Evolutionary conservation across 2,113 vertebrate species (phyloP).

Genomic region (Oceanodroma tethys): DNA sequence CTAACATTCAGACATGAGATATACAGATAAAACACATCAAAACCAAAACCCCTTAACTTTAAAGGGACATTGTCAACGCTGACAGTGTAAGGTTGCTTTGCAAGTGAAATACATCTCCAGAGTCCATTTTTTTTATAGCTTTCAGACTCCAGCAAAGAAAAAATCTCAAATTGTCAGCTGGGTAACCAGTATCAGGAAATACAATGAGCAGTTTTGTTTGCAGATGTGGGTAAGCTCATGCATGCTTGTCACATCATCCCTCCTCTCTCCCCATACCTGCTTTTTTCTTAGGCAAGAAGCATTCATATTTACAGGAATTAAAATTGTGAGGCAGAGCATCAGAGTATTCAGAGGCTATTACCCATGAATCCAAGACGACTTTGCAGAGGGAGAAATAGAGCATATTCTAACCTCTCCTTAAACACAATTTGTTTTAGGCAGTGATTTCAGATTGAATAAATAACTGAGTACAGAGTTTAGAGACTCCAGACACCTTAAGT

Average conservation of each 20-base stretch:
- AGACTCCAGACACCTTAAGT: background rate
- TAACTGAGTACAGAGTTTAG: background rate
- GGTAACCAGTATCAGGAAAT: background rate
- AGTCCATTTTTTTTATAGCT: background rate
- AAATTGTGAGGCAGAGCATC: background rate
- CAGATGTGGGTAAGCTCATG: background rate
- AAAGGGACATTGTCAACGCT: background rate
- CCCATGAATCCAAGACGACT: background rate
- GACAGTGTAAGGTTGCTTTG: background rate
- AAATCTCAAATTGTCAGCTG: background rate
- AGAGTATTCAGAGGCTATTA: background rate
- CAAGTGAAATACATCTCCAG: background rate
- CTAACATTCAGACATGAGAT: background rate
- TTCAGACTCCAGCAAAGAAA: background rate
- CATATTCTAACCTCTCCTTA: background rate
- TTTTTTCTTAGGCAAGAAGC: background rate
- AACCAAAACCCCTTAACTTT: background rate
- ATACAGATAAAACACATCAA: background rate
- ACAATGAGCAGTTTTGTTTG: background rate
- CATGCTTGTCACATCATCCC: background rate
- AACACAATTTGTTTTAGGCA: background rate
- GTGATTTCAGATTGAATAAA: background rate
- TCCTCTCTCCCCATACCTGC: background rate
- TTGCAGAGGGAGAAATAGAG: background rate
- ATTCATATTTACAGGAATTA: background rate